These are phyloP conservation scores for Synanthedon formicaeformis DNA, from an alignment of 2,888 invertebrate species.

Conservation along the genomic window DNA sequence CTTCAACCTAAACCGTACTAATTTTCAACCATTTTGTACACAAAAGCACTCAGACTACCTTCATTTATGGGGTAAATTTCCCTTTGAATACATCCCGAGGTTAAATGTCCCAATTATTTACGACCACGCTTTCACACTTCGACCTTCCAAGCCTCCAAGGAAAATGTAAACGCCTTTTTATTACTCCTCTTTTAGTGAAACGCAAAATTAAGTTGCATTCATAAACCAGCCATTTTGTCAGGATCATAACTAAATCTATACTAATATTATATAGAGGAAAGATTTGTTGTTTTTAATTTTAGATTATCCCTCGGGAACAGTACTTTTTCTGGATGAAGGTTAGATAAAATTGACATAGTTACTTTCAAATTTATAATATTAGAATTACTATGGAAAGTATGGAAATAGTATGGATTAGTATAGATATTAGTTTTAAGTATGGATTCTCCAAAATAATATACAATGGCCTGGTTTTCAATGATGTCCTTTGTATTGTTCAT, in stretches of 20 bases:
- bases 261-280: no score
- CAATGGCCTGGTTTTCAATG: no score
- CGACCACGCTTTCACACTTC: constrained; percentile 27
- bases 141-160: constrained; percentile 25
- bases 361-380: no score
- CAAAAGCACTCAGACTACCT: constrained; percentile 27
- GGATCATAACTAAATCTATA: background rate
- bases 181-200: constrained; percentile 29
- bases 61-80: constrained; percentile 34
- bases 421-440: no score
- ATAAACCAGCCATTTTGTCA: constrained; percentile 3
- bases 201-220: constrained; percentile 35
- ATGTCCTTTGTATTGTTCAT: no score
- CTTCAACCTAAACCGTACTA: constrained; percentile 14
- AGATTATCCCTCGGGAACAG: no score
- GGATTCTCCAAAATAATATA: no score
- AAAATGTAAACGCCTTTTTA: constrained; percentile 30
- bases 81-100: constrained; percentile 31
- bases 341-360: no score
- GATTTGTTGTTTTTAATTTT: no score
- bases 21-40: constrained; percentile 21
- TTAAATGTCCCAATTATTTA: constrained; percentile 47
- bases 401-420: no score
- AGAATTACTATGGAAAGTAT: no score
- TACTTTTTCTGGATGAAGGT: no score